Percentiles rank a stretch among this genome's conserved stretches.
phyloP scores from a whole-genome alignment of 2,797 vertebrate species.

The Enteromius argenteus region DNA sequence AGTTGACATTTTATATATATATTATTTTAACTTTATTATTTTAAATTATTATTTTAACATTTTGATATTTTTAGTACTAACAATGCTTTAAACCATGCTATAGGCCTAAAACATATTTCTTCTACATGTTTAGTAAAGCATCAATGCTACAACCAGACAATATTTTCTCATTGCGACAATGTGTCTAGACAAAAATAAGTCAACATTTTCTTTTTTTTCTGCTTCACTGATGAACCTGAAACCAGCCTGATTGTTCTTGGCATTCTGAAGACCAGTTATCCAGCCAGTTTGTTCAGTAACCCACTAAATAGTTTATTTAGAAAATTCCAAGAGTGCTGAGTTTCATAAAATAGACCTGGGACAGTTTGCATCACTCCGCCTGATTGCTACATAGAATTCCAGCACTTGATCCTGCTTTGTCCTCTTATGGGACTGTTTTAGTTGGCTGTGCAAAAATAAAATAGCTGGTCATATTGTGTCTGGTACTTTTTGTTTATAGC shows the following conservation, averaged over 20 bases:
- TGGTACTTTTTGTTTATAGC: not conserved
- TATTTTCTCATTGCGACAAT: too few relatives aligned
- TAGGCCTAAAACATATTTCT: not conserved
- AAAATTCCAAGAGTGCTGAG: conserved; percentile 17
- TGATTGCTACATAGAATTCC: conserved; percentile 9
- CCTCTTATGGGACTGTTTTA: conserved; percentile 12
- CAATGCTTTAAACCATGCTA: not conserved
- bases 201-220: not conserved
- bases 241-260: not conserved
- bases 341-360: conserved; percentile 25
- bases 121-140: not conserved
- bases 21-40: too few relatives aligned
- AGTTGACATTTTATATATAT: not conserved
- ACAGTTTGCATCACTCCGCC: conserved; percentile 15
- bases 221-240: not conserved
- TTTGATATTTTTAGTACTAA: not conserved
- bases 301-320: not conserved
- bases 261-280: not conserved
- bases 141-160: not conserved
- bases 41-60: not conserved
- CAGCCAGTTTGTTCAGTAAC: not conserved
- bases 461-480: conserved; percentile 14
- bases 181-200: not conserved
- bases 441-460: conserved; percentile 10
- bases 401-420: conserved; percentile 8